Evolutionary conservation across 2,888 invertebrate species (phyloP), one percentile per base, ranked within the genome.

Genomic region (Heliconius cydno): DNA sequence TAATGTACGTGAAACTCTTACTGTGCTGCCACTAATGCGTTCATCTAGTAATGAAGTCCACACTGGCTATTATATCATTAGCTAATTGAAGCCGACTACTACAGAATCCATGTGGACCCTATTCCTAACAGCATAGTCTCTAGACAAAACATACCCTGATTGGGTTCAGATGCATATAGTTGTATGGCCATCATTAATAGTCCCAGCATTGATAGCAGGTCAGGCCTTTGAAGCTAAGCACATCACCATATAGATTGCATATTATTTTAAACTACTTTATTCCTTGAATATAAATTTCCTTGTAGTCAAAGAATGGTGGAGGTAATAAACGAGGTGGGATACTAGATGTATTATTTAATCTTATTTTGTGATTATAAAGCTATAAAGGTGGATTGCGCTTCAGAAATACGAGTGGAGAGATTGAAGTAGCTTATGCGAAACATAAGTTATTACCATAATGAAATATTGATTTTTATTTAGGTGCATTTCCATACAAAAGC

Each of bases 191-290:
- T 34, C 13, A 38, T 34, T 60, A 73, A 73, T 71, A 30, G 60
- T 79, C 15, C 46, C 65, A 66, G 28, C 34, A 71, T 46, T 78
- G 63, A 60, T 66, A 30, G 66, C 52, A 78, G 52, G 65, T n/a
- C 70, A 46, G 25, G 70, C n/a, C 67, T 52, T 67, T 67, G 67
- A 67, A 46, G 52, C 22, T 52, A 52, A 67, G 15, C 67, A n/a
- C 15, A 76, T 76, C 76, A 73, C 34, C 73, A 73, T 60, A 73
- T 73, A 60, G 73, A 73, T 73, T 73, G 60, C 73, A 60, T 73
- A 73, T 73, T 73, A 72, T 72, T 72, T 52, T 34, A 73, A 73
- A 73, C 7, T 60, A 73, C 60, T 60, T 73, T 73, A 73, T 73
- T 73, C 57, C 72, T 73, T 34, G 60, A 34, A 60, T 73, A 73